Evolutionary conservation across 2,888 invertebrate genomes (phyloP), one percentile per base, ranked within the genome.

Genomic region (Copidosoma aretas): DNA sequence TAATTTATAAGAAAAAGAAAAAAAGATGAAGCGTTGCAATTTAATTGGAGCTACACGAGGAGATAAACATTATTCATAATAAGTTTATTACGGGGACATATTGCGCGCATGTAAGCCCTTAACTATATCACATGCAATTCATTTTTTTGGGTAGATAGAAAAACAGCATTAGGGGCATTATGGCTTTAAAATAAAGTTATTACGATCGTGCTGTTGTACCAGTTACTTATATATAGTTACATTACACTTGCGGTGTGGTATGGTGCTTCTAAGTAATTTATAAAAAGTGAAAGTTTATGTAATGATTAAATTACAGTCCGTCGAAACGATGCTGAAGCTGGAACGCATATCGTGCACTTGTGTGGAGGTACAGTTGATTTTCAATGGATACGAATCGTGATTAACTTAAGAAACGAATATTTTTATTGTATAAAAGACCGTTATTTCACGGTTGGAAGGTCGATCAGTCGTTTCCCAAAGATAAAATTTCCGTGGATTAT

Each of bases 111-210:
- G 17, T 46, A 15, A 46, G 15, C 22, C 10, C 2, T 53, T 21
- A 15, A 53, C 5, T 17, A 51, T 17, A 53, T 53, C 25, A 25
- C 12, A 12, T 46, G 17, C 4, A 54, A 54, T 25, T 22, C 24
- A 25, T 73, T 73, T 72, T 71, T 70, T 73, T 73, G 69, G 64
- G 68, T 67, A 66, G 32, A 32, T 32, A 52, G 41, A 21, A 51
- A 39, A 19, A 41, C 24, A 22, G 41, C 53, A 59, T 59, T 58
- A 64, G 22, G 43, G 43, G 46, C 43, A 53, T 64, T 59, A 64
- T 64, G 39, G 59, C 64, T 64, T 52, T 59, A 64, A 59, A 59
- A 59, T 41, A 43, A 60, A 52, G 64, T 59, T 25, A 64, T 64
- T 59, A 59, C 24, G 24, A 24, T n/a, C 39, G 22, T n/a, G 52